phyloP scores from a whole-genome alignment of 2,113 vertebrate species.

The Dendropsophus ebraccatus region DNA sequence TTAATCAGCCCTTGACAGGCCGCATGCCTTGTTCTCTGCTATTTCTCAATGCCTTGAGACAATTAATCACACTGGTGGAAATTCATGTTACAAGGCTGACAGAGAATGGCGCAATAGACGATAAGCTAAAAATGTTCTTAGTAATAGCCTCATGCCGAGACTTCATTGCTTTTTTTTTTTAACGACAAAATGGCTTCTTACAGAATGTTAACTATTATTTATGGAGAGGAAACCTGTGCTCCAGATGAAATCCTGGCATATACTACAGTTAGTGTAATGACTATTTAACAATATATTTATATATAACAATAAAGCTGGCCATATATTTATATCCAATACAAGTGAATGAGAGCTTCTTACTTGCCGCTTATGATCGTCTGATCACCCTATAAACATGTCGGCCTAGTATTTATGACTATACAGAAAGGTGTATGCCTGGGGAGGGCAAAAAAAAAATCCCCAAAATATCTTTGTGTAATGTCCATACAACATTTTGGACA shows the following conservation, averaged over 20 bases:
- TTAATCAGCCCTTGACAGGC: constrained; percentile 57
- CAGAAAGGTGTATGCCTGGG: background rate
- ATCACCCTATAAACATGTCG: background rate
- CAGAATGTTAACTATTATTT: constrained; percentile 19
- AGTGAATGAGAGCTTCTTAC: background rate
- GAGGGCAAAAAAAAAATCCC: background rate
- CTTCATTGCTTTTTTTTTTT: constrained; percentile 1
- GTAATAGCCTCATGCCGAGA: constrained; percentile 3
- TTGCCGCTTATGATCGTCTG: background rate
- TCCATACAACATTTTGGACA: too few species aligned
- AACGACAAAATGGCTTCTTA: constrained; percentile 1
- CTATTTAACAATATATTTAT: too few species aligned
- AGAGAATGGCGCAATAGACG: constrained; percentile 26
- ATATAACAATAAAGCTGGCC: background rate
- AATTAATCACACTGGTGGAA: constrained; percentile 56
- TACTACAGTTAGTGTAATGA: background rate
- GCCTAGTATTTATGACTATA: background rate
- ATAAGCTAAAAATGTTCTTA: constrained; percentile 27
- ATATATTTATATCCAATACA: background rate
- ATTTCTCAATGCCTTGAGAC: constrained; percentile 43
- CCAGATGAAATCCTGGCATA: background rate
- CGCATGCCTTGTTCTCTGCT: constrained; percentile 46
- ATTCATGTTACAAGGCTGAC: constrained; percentile 35
- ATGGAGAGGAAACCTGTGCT: background rate
- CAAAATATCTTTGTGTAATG: too few species aligned